Conservation (phyloP, 1,140 invertebrate species). For the Ectropis grisescens region DNA sequence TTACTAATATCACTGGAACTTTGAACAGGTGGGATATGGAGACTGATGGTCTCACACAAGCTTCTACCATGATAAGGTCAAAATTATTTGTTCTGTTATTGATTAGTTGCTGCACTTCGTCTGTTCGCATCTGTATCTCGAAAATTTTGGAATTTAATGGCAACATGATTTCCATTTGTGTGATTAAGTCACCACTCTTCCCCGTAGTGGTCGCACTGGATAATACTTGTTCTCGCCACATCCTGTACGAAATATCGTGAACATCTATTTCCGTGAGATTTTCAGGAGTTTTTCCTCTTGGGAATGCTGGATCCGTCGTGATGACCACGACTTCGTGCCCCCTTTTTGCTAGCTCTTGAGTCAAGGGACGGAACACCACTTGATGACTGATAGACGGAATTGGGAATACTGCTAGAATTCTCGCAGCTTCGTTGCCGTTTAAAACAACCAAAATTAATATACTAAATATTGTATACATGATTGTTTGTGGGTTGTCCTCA, state of each 20-base stretch:
- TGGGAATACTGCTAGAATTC: slow-evolving; percentile 60
- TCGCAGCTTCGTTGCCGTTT: slow-evolving; percentile 12
- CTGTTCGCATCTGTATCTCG: slow-evolving; percentile 24
- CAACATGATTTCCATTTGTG: slow-evolving; percentile 7
- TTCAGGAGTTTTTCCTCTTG: slow-evolving; percentile 8
- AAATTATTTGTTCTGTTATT: slow-evolving; percentile 19
- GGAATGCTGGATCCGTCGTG: slow-evolving; percentile 23
- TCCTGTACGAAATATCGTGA: slow-evolving; percentile 16
- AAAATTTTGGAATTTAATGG: slow-evolving; percentile 14
- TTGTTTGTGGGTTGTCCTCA: neutral
- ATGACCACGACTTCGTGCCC: slow-evolving; percentile 56
- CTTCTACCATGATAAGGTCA: slow-evolving; percentile 31
- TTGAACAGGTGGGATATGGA: slow-evolving; percentile 39
- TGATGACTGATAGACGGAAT: slow-evolving; percentile 35
- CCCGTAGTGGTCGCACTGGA: neutral
- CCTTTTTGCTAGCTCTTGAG: slow-evolving; percentile 36
- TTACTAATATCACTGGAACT: slow-evolving; percentile 38
- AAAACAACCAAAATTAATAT: no score
- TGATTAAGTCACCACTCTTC: slow-evolving; percentile 5
- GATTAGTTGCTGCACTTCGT: slow-evolving; percentile 30
- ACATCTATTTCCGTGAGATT: slow-evolving; percentile 23
- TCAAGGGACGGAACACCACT: slow-evolving; percentile 48
- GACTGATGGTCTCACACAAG: slow-evolving; percentile 11
- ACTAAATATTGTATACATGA: neutral
- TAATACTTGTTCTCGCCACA: slow-evolving; percentile 16